These are phyloP conservation scores for Hoplodrina blanda DNA, from an alignment of 2,888 invertebrate species.

Conservation along the genomic window DNA sequence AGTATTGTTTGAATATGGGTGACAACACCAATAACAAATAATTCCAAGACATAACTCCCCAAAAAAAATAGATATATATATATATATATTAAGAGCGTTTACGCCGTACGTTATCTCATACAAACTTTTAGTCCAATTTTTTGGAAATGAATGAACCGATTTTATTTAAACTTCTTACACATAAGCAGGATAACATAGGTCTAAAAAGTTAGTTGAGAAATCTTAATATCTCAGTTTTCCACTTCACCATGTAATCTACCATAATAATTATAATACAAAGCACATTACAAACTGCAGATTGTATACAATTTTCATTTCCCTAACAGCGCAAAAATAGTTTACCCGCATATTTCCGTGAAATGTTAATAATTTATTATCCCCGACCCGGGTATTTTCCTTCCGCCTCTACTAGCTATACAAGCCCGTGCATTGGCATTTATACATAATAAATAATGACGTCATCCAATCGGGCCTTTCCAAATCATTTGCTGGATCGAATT, in stretches of 20 bases:
- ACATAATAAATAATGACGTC: conserved; percentile 64
- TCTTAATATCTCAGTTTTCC: not conserved
- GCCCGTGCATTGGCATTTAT: conserved; percentile 51
- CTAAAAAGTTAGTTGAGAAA: no score
- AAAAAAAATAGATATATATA: no score
- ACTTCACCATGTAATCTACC: not conserved
- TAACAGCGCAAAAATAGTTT: conserved; percentile 41
- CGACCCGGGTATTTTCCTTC: conserved; percentile 38
- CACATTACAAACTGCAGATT: not conserved
- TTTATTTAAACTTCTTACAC: no score
- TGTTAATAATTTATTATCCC: conserved; percentile 49
- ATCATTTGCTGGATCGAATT: conserved; percentile 75
- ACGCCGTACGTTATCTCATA: no score
- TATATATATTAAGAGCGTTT: no score
- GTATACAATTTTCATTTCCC: conserved; percentile 22
- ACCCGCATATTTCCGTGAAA: conserved; percentile 43
- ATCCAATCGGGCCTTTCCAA: conserved; percentile 74
- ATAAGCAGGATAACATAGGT: no score
- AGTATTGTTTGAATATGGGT: not conserved
- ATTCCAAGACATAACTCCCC: no score
- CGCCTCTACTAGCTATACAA: conserved; percentile 26
- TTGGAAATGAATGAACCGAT: no score
- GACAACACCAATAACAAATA: no score
- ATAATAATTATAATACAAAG: not conserved
- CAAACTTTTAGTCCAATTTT: no score